phyloP scores from a whole-genome alignment of 2,797 vertebrate species.

The Cyclura pinguis region DNA sequence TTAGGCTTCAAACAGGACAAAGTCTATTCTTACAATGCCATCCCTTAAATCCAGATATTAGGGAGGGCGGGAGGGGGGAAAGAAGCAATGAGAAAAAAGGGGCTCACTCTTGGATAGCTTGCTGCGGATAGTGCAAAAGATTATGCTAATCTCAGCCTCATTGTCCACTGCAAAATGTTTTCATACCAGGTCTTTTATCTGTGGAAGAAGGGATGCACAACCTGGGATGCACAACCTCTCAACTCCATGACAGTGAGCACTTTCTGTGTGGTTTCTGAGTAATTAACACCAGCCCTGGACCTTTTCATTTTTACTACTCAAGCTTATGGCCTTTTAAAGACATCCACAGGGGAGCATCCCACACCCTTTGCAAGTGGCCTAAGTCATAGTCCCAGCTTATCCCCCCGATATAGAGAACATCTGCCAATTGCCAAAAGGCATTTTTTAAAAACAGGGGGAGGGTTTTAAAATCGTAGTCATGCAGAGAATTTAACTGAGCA shows the following conservation, averaged over 20 bases:
- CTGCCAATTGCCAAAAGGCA: conserved; percentile 92
- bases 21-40: conserved; percentile 90
- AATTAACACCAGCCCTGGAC: conserved; percentile 99
- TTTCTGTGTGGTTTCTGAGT: conserved; percentile 99
- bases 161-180: conserved; percentile 99
- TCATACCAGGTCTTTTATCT: conserved; percentile 99
- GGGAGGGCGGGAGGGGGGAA: conserved; percentile 78
- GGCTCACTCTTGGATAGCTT: conserved; percentile 95
- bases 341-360: conserved; percentile 94
- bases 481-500: conserved; percentile 74
- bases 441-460: conserved; percentile 78
- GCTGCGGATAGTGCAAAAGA: conserved; percentile 98
- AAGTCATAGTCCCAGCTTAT: conserved; percentile 88
- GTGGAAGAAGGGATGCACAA: conserved; percentile 97
- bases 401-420: conserved; percentile 91
- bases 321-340: conserved; percentile 99
- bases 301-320: conserved; percentile 99
- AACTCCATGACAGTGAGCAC: conserved; percentile 97
- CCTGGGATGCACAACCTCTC: conserved; percentile 99
- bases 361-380: conserved; percentile 89
- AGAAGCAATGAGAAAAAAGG: conserved; percentile 87
- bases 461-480: conserved; percentile 84
- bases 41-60: conserved; percentile 92
- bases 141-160: conserved; percentile 99
- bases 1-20: conserved; percentile 88